Evolutionary conservation across 2,888 invertebrate genomes (phyloP).

Genomic region (Apamea monoglypha): DNA sequence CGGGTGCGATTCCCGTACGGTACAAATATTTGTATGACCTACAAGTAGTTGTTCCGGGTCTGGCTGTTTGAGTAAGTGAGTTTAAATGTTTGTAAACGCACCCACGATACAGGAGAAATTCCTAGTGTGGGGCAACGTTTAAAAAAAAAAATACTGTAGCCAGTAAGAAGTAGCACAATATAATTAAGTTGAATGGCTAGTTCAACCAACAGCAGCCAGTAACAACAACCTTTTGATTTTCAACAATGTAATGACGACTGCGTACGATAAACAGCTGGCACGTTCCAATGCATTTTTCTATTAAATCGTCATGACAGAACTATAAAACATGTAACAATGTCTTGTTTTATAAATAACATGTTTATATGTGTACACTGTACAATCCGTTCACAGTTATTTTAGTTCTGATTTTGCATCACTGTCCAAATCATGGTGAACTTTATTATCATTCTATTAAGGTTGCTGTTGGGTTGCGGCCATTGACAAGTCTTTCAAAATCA

Average conservation of each 20-base stretch:
- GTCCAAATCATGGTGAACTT: neutral
- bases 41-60: too few species aligned
- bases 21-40: too few species aligned
- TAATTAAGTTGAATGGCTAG: neutral
- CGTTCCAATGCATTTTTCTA: neutral
- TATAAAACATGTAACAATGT: slow-evolving; percentile 22
- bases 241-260: neutral
- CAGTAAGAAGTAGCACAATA: neutral
- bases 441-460: neutral
- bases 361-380: slow-evolving; percentile 15
- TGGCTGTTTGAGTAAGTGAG: too few species aligned
- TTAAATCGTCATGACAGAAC: slow-evolving; percentile 4
- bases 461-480: neutral
- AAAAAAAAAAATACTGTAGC: too few species aligned
- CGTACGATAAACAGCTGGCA: slow-evolving; percentile 1
- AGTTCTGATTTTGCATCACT: neutral
- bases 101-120: too few species aligned
- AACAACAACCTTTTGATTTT: neutral
- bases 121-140: too few species aligned
- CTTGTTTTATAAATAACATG: slow-evolving; percentile 2
- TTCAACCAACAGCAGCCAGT: neutral
- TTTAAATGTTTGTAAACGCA: too few species aligned
- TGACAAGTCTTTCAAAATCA: too few species aligned
- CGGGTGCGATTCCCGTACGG: too few species aligned
- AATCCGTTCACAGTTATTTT: neutral